phyloP scores from a whole-genome alignment of 2,797 vertebrate species.

The Acanthornis magna region DNA sequence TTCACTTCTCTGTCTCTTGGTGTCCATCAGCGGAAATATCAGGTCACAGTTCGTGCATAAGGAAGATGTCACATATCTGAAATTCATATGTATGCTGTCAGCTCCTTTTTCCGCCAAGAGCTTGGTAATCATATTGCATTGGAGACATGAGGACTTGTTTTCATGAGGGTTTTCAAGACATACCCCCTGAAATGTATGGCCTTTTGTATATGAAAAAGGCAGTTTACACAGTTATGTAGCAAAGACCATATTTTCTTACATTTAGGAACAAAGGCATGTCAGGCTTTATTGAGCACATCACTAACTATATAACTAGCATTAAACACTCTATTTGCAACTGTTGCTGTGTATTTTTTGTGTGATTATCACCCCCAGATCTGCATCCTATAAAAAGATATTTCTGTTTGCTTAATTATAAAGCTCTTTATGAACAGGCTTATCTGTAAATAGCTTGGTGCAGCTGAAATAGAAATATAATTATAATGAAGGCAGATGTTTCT shows the following conservation, averaged over 20 bases:
- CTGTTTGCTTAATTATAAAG: constrained; percentile 87
- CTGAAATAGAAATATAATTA: constrained; percentile 88
- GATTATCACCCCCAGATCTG: constrained; percentile 84
- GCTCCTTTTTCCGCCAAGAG: not conserved
- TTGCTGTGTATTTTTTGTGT: constrained; percentile 84
- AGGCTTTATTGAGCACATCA: constrained; percentile 79
- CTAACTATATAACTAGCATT: constrained; percentile 81
- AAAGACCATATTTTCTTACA: constrained; percentile 77
- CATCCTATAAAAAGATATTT: constrained; percentile 87
- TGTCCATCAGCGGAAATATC: not conserved
- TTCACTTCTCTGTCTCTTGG: not conserved
- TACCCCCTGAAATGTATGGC: constrained; percentile 56
- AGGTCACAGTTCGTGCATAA: not conserved
- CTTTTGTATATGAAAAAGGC: constrained; percentile 64
- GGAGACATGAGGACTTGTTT: not conserved
- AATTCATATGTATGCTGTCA: not conserved
- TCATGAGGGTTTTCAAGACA: constrained; percentile 23
- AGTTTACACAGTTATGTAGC: constrained; percentile 70
- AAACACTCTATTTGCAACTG: constrained; percentile 84
- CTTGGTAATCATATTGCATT: not conserved
- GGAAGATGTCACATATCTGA: not conserved
- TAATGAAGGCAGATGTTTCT: constrained; percentile 84
- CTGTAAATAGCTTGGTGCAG: constrained; percentile 85
- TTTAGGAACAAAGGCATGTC: constrained; percentile 79
- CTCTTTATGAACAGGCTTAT: constrained; percentile 82